Evolutionary conservation across 1,140 invertebrate genomes (phyloP).

Genomic region (Xylocopa sonorina): DNA sequence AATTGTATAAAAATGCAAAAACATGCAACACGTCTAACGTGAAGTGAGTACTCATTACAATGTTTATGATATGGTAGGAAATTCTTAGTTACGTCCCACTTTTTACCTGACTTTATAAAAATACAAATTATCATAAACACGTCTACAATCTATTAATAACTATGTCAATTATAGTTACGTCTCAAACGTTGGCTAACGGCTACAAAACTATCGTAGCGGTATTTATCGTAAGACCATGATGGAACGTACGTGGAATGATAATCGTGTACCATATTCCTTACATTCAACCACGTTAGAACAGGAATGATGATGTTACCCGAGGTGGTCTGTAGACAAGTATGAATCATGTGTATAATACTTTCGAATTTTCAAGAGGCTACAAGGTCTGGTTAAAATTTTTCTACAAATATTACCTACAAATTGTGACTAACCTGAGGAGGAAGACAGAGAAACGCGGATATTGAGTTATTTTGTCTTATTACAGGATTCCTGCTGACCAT

Average conservation of each 20-base stretch:
- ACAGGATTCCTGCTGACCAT: background rate
- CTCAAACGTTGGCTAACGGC: constrained; percentile 19
- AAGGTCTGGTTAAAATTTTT: background rate
- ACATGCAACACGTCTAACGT: no score
- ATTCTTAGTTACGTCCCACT: no score
- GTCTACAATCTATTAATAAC: no score
- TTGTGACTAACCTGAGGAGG: background rate
- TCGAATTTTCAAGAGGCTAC: background rate
- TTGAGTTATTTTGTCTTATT: constrained; percentile 17
- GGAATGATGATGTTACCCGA: background rate
- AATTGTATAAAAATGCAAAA: no score
- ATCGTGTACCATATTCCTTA: constrained; percentile 1
- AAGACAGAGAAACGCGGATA: constrained; percentile 17
- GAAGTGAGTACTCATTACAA: no score
- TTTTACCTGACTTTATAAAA: no score
- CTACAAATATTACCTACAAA: background rate
- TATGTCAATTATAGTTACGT: background rate
- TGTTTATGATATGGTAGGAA: no score
- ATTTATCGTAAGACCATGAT: constrained; percentile 32
- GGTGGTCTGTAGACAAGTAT: background rate
- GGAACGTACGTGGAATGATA: constrained; percentile 22
- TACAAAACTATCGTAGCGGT: constrained; percentile 25
- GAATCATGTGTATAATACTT: background rate
- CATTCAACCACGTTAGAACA: background rate
- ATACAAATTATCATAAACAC: no score